phyloP scores from a whole-genome alignment of 2,113 vertebrate species.

The Scomber japonicus region DNA sequence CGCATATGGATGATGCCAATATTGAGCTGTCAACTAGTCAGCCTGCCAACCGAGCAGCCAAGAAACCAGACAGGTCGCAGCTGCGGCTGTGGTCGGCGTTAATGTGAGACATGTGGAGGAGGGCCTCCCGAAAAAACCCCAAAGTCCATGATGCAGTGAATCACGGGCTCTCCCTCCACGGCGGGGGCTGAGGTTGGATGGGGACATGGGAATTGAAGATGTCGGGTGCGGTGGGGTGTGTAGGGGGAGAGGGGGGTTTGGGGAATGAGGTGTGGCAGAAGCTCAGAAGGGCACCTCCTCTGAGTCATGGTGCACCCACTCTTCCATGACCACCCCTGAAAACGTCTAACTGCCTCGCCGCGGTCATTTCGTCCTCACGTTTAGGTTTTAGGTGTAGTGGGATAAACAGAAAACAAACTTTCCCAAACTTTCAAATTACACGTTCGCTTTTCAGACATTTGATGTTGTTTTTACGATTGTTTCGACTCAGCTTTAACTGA shows the following conservation, averaged over 20 bases:
- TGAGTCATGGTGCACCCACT: slow-evolving; percentile 66
- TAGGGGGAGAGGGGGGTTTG: not conserved
- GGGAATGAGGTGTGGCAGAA: not conserved
- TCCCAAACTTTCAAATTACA: not conserved
- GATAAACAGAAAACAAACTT: not conserved
- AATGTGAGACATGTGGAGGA: slow-evolving; percentile 63
- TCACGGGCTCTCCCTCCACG: slow-evolving; percentile 66
- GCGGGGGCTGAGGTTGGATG: slow-evolving; percentile 58
- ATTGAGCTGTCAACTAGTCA: slow-evolving; percentile 41
- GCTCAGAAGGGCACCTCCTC: slow-evolving; percentile 55
- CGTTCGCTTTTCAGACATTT: not conserved
- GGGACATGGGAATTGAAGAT: slow-evolving; percentile 48
- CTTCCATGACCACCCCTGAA: slow-evolving; percentile 50
- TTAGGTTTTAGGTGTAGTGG: slow-evolving; percentile 26
- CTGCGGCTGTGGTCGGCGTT: slow-evolving; percentile 64
- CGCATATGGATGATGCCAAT: slow-evolving; percentile 9
- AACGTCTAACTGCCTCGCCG: slow-evolving; percentile 27
- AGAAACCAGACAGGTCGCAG: slow-evolving; percentile 47
- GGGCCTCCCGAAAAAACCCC: slow-evolving; percentile 45
- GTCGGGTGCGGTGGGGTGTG: slow-evolving; percentile 10
- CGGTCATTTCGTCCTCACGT: not conserved
- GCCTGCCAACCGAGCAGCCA: not conserved
- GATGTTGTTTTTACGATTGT: too few relatives aligned
- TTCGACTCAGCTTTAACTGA: not conserved
- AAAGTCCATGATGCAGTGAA: slow-evolving; percentile 62